Evolutionary conservation across 2,797 vertebrate species (phyloP), one percentile per base, ranked within the genome.

Genomic region (Brotogeris chrysoptera): DNA sequence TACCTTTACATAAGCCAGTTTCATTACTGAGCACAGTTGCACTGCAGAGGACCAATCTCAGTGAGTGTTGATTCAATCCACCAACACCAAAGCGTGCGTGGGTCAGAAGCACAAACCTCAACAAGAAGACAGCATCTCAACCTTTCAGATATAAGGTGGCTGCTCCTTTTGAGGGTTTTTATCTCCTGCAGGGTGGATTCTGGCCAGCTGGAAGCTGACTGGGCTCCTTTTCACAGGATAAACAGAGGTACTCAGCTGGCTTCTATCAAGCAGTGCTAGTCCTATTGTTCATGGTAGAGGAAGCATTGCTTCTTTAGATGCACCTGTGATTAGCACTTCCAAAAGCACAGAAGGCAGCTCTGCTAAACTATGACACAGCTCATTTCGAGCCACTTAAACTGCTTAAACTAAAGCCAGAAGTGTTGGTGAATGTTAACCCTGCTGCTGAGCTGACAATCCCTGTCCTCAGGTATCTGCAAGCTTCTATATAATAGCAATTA

Each of bases 31-130:
- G 36, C 39, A 20, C 11, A 32, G 38, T 2, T 53, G 32, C 34
- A 27, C 2, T 6, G 5, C 10, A 34, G 32, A 6, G 1, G 17
- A 38, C 23, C n/a, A 7, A 9, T 0, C 46, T 25, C 14, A 10
- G 21, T 2, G 28, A 38, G 12, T 0, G 0, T 6, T 46, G 20
- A 0, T 14, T 24, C 38, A 1, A 11, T 13, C 17, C 9, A 4
- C 8, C 36, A 50, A 34, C 17, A 38, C 7, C 32, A 13, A 63
- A 32, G 6, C 0, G 0, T 86, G 11, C 21, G 36, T 6, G 8
- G 4, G 12, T 10, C 38, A 52, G 25, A 38, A 4, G 6, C 41
- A 61, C 20, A 30, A 24, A 44, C 20, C 7, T 41, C 32, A 9
- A 11, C 24, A 28, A 6, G 3, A 46, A 43, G 1, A 3, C 27